Evolutionary conservation across 2,797 vertebrate genomes (phyloP), one percentile per base, ranked within the genome.

Genomic region (Amblyopsis hoosieri): DNA sequence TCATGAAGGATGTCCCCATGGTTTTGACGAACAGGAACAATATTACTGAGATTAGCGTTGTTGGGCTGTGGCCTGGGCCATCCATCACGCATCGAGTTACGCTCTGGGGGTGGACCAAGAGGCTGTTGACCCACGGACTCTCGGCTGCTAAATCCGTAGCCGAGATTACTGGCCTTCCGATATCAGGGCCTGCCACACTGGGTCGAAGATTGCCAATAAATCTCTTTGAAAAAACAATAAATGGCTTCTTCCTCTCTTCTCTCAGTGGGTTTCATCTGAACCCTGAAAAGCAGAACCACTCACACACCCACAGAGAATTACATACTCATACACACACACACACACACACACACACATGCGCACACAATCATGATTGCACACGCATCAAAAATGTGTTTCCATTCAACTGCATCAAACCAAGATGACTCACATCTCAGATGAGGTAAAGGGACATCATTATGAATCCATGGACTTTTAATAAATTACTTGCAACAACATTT

Each of bases 171-270:
- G 66, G 50, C 72, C 78, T 83, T 67, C 0, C 50, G 77, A 10
- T 81, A 77, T 64, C 80, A 55, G 66, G 47, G 61, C 58, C 57
- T 1, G 54, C 75, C 74, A 79, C 79, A 74, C 67, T 72, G 54
- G 54, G 80, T 37, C 31, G 72, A 85, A 85, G 75, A 86, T 81
- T 82, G 81, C 66, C 77, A 80, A 85, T 84, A 83, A 83, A 86
- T 87, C 81, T 79, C 69, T 67, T 67, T 50, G 61, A 78, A 78
- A 66, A 78, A 85, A 84, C 80, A 84, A 84, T 80, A 80, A 81
- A 78, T 60, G 15, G 57, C 67, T 76, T 71, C 69, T 76, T 75
- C 68, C 57, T 71, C 62, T 67, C 62, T 67, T 62, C 12, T 72
- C 76, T 66, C 49, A 56, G 23, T 80, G 81, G 78, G 76, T 81